Conservation (phyloP, 2,113 vertebrate genomes). For the Microcebus murinus region DNA sequence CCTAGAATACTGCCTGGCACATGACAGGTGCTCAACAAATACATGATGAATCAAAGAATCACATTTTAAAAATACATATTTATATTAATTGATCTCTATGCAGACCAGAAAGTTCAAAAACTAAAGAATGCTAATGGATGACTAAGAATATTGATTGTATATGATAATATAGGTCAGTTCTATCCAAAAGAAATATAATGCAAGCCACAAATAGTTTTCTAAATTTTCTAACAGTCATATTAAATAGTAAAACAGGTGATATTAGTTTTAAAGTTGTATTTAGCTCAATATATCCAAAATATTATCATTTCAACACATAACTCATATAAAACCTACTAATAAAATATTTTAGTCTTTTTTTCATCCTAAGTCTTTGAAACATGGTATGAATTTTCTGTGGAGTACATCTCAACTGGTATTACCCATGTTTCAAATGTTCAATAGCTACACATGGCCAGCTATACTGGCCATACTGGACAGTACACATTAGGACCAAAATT, state of each 20-base stretch:
- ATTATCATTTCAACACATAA: not conserved
- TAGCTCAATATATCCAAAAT: not conserved
- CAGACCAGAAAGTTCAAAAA: not conserved
- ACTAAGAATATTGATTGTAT: not conserved
- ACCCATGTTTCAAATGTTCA: not conserved
- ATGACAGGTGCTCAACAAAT: not conserved
- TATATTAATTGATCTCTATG: not conserved
- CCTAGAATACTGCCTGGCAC: not conserved
- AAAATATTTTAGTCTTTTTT: not conserved
- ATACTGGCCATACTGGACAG: not conserved
- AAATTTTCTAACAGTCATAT: not conserved
- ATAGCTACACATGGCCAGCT: not conserved
- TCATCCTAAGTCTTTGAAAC: not conserved
- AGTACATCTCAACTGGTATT: not conserved
- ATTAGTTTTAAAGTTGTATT: not conserved
- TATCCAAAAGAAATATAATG: not conserved
- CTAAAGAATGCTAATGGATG: not conserved
- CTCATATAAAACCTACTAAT: constrained; percentile 1
- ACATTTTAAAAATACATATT: not conserved
- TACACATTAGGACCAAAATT: not conserved
- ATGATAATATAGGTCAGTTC: not conserved
- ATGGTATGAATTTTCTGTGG: not conserved
- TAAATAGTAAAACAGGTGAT: not conserved
- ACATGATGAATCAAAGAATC: not conserved
- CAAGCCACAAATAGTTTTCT: not conserved